Percentiles rank a stretch among this genome's conserved stretches.
These are phyloP conservation scores for Aphidoletes aphidimyza DNA, from an alignment of 2,888 invertebrate species.

Conservation along the genomic window DNA sequence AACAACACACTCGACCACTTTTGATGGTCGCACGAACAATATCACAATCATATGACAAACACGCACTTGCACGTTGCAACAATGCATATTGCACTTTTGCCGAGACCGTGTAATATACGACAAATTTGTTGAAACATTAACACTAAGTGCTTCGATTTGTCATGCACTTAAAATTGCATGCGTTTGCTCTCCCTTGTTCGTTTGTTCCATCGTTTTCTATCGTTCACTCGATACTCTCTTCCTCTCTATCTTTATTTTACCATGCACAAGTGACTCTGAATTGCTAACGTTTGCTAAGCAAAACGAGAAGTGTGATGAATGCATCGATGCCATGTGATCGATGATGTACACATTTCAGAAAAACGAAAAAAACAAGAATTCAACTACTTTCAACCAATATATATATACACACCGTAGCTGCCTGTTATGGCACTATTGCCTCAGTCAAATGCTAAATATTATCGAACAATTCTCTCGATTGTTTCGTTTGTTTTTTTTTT, in stretches of 20 bases:
- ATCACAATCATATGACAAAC: not conserved
- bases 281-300: slow-evolving; percentile 19
- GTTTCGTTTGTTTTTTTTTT: slow-evolving; percentile 7
- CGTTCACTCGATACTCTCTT: too few species aligned
- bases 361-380: too few species aligned
- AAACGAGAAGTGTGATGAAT: slow-evolving; percentile 42
- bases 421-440: too few species aligned
- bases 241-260: too few species aligned
- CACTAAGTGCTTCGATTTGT: slow-evolving; percentile 42
- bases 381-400: too few species aligned
- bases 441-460: slow-evolving; percentile 27
- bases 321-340: slow-evolving; percentile 40
- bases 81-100: not conserved
- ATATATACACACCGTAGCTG: too few species aligned
- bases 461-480: slow-evolving; percentile 22
- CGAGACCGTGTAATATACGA: not conserved
- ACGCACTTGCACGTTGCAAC: not conserved
- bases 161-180: slow-evolving; percentile 49
- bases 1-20: not conserved
- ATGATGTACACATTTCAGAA: not conserved
- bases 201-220: too few species aligned
- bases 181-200: too few species aligned
- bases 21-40: not conserved
- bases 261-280: slow-evolving; percentile 27
- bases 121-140: slow-evolving; percentile 51